These are phyloP conservation scores for Nansenia antarctica DNA, from an alignment of 2,113 vertebrate species.

Conservation along the genomic window DNA sequence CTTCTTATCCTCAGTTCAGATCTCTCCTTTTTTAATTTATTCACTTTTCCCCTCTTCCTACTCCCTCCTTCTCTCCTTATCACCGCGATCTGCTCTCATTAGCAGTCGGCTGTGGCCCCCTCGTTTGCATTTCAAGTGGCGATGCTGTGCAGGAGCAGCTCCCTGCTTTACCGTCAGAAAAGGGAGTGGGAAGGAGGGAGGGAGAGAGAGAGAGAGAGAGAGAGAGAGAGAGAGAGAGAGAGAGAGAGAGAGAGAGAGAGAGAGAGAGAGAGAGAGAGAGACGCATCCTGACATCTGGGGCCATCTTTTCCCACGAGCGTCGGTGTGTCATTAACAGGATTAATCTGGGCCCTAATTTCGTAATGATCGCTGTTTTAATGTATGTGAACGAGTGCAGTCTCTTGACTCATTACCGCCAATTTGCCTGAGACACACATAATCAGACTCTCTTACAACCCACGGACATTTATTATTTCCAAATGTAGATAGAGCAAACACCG, in stretches of 20 bases:
- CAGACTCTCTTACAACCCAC: conserved; percentile 89
- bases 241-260: conserved; percentile 11
- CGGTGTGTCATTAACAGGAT: conserved; percentile 98
- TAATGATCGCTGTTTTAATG: conserved; percentile 99
- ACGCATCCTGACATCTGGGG: too few species aligned
- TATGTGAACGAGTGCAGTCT: conserved; percentile 98
- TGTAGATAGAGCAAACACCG: conserved; percentile 71
- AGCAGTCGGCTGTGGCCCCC: conserved; percentile 94
- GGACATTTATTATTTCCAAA: conserved; percentile 99
- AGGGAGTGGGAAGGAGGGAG: conserved; percentile 23
- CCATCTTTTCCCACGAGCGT: conserved; percentile 84
- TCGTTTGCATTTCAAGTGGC: conserved; percentile 99
- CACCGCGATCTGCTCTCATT: conserved; percentile 98
- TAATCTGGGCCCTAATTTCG: conserved; percentile 99
- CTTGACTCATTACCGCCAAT: conserved; percentile 99
- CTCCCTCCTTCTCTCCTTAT: conserved; percentile 74
- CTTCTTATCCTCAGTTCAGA: conserved; percentile 92
- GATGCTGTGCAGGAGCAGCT: conserved; percentile 85
- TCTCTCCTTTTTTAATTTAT: conserved; percentile 88
- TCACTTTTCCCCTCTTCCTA: conserved; percentile 60
- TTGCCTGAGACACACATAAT: conserved; percentile 97
- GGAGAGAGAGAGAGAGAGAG: conserved; percentile 20
- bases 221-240: conserved; percentile 18
- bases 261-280: conserved; percentile 20
- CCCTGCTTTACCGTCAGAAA: conserved; percentile 48